Evolutionary conservation across 2,797 vertebrate species (phyloP), one percentile per base, ranked within the genome.

Genomic region (Gastrophryne carolinensis): DNA sequence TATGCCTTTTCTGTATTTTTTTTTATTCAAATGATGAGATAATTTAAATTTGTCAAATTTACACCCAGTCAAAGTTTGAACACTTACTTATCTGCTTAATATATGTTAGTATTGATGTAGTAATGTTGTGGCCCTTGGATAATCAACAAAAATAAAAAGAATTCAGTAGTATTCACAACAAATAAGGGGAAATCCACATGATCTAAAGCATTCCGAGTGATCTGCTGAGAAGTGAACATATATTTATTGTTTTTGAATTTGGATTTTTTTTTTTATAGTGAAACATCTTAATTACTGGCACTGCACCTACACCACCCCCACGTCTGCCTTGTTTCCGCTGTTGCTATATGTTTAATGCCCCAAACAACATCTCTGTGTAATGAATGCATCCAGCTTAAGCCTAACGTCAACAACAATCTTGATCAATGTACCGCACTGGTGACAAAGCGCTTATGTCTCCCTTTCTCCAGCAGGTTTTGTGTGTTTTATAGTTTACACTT

Each of bases 211-310:
- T 47, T 1, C 15, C 26, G 49, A 61, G 32, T 21, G 17, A 26
- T 35, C 5, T 23, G 21, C 34, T 44, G 24, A 47, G 4, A 69
- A 50, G 5, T 26, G 9, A 24, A 11, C 34, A 52, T 47, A 49
- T 74, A 50, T 73, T 65, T 50, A 50, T 30, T 67, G 54, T 68
- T 67, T 73, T 74, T 61, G 7, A 29, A 47, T 61, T 53, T 12
- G 41, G 44, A 53, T 21, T 68, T 68, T 73, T 63, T 63, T 58
- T 34, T 30, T 39, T 15, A 35, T 50, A 57, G 49, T 60, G 56
- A 68, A 61, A 53, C 10, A 5, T 75, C 64, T 75, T 61, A 23
- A 60, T 67, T 75, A 53, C 73, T 75, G 64, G 41, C 73, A 68
- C 37, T 29, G 34, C 37, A 24, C 63, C 64, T 68, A 68, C 73